Evolutionary conservation across 2,888 invertebrate species (phyloP), one percentile per base, ranked within the genome.

Genomic region (Seladonia tumulorum): DNA sequence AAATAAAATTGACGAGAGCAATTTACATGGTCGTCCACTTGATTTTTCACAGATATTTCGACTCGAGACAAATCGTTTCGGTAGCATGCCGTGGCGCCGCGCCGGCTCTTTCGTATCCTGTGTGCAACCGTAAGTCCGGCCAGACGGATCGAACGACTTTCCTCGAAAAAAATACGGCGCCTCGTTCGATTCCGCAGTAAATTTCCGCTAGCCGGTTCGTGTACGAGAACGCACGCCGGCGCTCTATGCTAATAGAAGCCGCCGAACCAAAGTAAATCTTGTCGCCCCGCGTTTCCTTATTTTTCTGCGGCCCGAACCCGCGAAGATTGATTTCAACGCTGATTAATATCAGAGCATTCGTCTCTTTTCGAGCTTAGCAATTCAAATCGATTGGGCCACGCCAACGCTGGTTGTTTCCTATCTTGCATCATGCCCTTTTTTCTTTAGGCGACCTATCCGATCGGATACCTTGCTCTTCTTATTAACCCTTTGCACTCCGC

Each of bases 1-100:
- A 76, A 78, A 76, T 81, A 73, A 81, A 85, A 86, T 85, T 85
- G 86, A 86, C 86, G 85, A 76, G 81, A 68, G 79, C 81, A 39
- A 81, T 87, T 84, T 87, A 84, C 84, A 81, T 84, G 76, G 82
- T 77, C 82, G 86, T 63, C 73, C 85, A 76, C 73, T 85, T 85
- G 82, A 75, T 86, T 85, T 88, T 87, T 84, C 87, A 49, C n/a
- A 79, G 81, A 75, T 81, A 79, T 83, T 85, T 89, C 81, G 77
- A 68, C 82, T 45, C 70, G 81, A 82, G 86, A 89, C 89, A 87
- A 89, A 87, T 89, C 76, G 86, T 79, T 45, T 63, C 70, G 39
- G 57, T 57, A n/a, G n/a, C 57, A 12, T 12, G 57, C n/a, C 12
- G n/a, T n/a, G 57, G 57, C 22, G 57, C n/a, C 76, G 73, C 22